Evolutionary conservation across 2,888 invertebrate species (phyloP), one percentile per base, ranked within the genome.

Genomic region (Portevinia maculata): DNA sequence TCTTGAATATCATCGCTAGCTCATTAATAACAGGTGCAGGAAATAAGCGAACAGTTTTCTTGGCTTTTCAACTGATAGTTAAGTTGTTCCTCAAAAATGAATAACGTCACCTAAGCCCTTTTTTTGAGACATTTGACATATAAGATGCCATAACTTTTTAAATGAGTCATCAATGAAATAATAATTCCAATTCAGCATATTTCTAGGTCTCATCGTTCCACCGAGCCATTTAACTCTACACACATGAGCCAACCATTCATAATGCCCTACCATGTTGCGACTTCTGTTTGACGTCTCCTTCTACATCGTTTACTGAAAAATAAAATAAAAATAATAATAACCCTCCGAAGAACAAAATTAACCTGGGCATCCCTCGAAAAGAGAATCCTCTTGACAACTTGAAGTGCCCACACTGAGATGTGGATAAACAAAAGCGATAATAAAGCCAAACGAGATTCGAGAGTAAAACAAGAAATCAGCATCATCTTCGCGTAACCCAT

Each of bases 371-470:
- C 60, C 55, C 73, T 64, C 37, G 48, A 41, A 57, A 9, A 15
- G 52, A 73, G 48, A 69, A 4, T 65, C 44, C 70, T 44, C 55
- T 73, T 53, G 71, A 67, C 48, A 21, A 30, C 62, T 59, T 83
- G 65, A 67, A 83, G 83, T 78, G 78, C 60, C 83, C 78, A 83
- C 83, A 78, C 76, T 78, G 78, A 83, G 78, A 83, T 78, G 73
- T 83, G 78, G 78, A 83, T 78, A 83, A 83, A 83, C 83, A 83
- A 83, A 83, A 78, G 44, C 67, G 78, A 78, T 83, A 83, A 83
- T 78, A 83, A 83, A 83, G 83, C 83, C 71, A 83, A 83, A 60
- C 52, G 62, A 39, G 44, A 21, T 76, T 83, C 71, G 65, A 71
- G 83, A 57, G 48, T 73, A 71, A 83, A 83, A 78, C 83, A 71